Base-by-base conservation (phyloP, 2,888 invertebrate species). In the Oithona nana region DNA sequence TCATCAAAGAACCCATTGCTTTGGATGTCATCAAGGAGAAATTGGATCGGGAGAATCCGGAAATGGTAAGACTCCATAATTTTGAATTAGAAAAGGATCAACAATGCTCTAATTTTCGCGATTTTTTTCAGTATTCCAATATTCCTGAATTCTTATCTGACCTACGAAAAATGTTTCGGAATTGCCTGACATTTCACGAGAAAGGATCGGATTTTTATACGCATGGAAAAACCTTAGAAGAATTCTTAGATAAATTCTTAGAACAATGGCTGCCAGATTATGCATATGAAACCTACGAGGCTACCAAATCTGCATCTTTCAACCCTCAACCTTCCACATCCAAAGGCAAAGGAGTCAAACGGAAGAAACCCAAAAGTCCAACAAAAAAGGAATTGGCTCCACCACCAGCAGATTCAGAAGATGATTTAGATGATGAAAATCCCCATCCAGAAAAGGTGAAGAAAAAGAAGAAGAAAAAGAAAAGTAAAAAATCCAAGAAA, bases 1-100 rank as follows among this genome's bases (percentile, higher is more conserved):
- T 49, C 8, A 28, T 59, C 8, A 59, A 50, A 13, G 54, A 61
- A 6, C 61, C 61, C 30, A 54, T 61, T 52, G 61, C 61, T 22
- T 20, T 61, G 6, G 61, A 61, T 54, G 54, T 61, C 3, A 61
- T 61, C 2, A 61, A 61, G 30, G 54, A 61, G n/a, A 28, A 49
- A 16, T 29, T 61, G 13, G 28, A n/a, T n/a, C 6, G 6, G 29
- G 54, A 61, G 13, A 50, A 49, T 22, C 51, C 54, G 11, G 30
- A 61, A n/a, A 20, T 24, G 54, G 54, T 52, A 52, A 52, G 20
- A 2, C 16, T 6, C 3, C 6, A 1, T 2, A 52, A 1, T 52
- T 3, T 1, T 26, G 24, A 26, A 16, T 2, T 16, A 20, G 22
- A 2, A 1, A 13, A 24, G 16, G 26, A 22, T 3, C 16, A 26